Percentiles rank a stretch among this genome's conserved stretches.
phyloP scores from a whole-genome alignment of 2,888 invertebrate genomes.

The Rotaria macrura region DNA sequence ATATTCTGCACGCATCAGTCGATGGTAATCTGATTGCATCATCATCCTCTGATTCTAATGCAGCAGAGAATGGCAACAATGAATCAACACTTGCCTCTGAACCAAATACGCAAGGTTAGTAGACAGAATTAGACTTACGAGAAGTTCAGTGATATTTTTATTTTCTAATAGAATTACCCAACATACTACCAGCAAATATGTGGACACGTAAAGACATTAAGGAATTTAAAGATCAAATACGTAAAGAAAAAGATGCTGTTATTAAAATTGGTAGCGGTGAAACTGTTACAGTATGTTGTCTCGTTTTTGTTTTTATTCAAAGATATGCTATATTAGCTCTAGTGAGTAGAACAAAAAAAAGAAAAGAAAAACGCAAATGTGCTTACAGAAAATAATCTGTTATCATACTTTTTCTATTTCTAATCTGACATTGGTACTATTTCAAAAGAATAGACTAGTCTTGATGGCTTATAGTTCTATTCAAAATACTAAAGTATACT shows the following conservation, averaged over 20 bases:
- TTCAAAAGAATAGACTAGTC: no score
- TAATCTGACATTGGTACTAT: no score
- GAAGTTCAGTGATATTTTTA: no score
- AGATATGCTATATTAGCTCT: no score
- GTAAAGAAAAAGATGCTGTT: slow-evolving; percentile 69
- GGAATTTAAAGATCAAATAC: slow-evolving; percentile 77
- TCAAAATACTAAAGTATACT: no score
- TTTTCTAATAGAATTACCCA: slow-evolving; percentile 40
- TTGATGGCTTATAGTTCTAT: no score
- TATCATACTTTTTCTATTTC: no score
- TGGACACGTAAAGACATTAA: slow-evolving; percentile 84
- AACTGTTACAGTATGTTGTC: slow-evolving; percentile 69
- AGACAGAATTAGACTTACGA: no score
- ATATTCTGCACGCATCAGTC: background rate
- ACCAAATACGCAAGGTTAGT: background rate
- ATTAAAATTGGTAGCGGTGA: slow-evolving; percentile 93
- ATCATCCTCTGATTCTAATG: background rate
- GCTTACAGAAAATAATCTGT: no score
- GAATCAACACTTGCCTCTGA: background rate
- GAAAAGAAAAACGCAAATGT: no score
- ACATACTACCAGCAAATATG: slow-evolving; percentile 65
- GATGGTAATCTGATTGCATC: background rate
- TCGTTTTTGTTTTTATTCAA: background rate
- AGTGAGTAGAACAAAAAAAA: no score
- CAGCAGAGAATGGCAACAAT: background rate